A percentile compares a stretch with the other conserved stretches of the same genome.
Conservation (phyloP, 2,888 invertebrate species). For the Eudasyphora cyanicolor region DNA sequence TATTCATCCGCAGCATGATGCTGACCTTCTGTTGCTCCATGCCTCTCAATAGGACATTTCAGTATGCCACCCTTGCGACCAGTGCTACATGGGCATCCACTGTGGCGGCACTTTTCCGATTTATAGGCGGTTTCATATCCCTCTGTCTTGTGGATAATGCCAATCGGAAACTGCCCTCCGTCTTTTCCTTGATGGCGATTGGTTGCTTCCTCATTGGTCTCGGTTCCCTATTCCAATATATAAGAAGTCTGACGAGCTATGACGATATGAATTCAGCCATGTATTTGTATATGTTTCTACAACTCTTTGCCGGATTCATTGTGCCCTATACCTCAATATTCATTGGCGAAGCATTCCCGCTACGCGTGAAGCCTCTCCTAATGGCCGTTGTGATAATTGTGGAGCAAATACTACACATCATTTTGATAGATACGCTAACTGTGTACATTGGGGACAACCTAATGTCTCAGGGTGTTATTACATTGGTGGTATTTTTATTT, state of each 20-base stretch:
- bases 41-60: constrained; percentile 68
- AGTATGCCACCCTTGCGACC: background rate
- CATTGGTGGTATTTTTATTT: constrained; percentile 33
- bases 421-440: constrained; percentile 7
- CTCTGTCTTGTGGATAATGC: constrained; percentile 67
- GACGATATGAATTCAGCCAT: constrained; percentile 20
- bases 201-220: constrained; percentile 69
- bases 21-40: constrained; percentile 72
- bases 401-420: constrained; percentile 69
- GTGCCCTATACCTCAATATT: constrained; percentile 70
- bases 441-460: background rate
- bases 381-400: constrained; percentile 70
- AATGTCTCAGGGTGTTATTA: constrained; percentile 20
- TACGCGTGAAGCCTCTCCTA: constrained; percentile 70
- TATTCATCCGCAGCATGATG: constrained; percentile 71
- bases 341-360: constrained; percentile 74
- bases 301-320: constrained; percentile 73
- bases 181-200: constrained; percentile 69
- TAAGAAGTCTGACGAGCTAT: background rate
- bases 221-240: constrained; percentile 62
- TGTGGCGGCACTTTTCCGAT: constrained; percentile 68
- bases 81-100: constrained; percentile 63
- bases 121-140: constrained; percentile 67
- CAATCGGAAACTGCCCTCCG: constrained; percentile 68
- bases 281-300: constrained; percentile 35